Conservation (phyloP, 35 echinoderm and acorn worm genomes). For the Anneissia japonica region DNA sequence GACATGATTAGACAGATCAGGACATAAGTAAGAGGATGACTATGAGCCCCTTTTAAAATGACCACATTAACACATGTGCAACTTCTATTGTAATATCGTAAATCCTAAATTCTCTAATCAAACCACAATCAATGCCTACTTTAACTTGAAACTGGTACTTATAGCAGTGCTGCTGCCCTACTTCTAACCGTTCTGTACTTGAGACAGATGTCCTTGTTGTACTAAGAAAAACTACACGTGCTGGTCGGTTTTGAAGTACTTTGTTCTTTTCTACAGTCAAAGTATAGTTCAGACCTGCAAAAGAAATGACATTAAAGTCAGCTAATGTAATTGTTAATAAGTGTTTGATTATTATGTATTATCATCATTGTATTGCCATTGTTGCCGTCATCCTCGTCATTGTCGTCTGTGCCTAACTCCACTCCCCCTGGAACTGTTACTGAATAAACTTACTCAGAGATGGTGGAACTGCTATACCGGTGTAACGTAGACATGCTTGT, state of each 20-base stretch:
- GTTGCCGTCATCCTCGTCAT: no score
- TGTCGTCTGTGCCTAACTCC: no score
- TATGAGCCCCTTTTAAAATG: no score
- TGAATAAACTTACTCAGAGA: neutral
- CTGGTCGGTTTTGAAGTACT: neutral
- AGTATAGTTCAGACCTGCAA: neutral
- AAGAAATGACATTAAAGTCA: neutral
- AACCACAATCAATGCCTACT: neutral
- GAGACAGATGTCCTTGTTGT: neutral
- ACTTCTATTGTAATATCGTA: no score
- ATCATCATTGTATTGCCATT: no score
- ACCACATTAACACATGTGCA: no score
- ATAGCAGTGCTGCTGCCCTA: neutral
- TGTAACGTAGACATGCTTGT: constrained; percentile 57
- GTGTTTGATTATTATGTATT: neutral
- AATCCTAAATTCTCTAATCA: no score
- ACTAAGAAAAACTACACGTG: neutral
- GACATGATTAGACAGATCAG: no score
- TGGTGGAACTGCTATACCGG: constrained; percentile 33
- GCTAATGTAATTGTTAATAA: no score
- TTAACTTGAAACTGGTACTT: neutral
- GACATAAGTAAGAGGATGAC: no score
- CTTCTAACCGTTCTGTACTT: neutral
- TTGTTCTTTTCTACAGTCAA: neutral
- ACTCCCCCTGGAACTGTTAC: neutral